phyloP scores from a whole-genome alignment of 2,113 vertebrate genomes.

The Vidua macroura region DNA sequence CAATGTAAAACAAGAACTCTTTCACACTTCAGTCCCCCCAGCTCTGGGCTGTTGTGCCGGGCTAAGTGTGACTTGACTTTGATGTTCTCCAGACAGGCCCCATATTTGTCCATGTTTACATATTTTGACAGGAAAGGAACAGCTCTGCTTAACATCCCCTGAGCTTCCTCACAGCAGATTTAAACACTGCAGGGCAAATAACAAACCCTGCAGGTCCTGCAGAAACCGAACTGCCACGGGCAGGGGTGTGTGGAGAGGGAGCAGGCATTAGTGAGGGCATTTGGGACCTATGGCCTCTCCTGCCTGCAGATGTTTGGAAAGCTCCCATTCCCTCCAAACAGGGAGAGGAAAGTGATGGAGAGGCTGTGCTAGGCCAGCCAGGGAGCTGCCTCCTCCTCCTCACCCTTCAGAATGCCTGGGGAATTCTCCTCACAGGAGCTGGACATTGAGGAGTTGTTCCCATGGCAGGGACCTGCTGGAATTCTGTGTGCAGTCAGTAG shows the following conservation, averaged over 20 bases:
- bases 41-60: not conserved
- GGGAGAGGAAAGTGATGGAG: not conserved
- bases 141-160: slow-evolving; percentile 50
- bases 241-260: not conserved
- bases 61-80: slow-evolving; percentile 43
- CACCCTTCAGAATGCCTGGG: not conserved
- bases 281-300: not conserved
- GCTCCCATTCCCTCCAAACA: not conserved
- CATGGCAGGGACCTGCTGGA: not conserved
- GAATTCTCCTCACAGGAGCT: not conserved
- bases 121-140: slow-evolving; percentile 16
- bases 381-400: not conserved
- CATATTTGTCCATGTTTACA: slow-evolving; percentile 64
- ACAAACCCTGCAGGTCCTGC: not conserved
- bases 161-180: not conserved
- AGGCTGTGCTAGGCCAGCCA: not conserved
- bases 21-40: not conserved
- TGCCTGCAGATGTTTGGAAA: not conserved
- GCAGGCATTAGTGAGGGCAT: not conserved
- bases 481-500: not conserved
- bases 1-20: not conserved
- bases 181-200: not conserved
- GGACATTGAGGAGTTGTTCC: not conserved
- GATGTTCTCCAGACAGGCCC: slow-evolving; percentile 49
- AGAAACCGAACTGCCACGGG: fast-evolving